A percentile compares a stretch with the other conserved stretches of the same genome.
These are phyloP conservation scores for Hemichromis elongatus DNA, from an alignment of 2,113 vertebrate species.

Conservation along the genomic window DNA sequence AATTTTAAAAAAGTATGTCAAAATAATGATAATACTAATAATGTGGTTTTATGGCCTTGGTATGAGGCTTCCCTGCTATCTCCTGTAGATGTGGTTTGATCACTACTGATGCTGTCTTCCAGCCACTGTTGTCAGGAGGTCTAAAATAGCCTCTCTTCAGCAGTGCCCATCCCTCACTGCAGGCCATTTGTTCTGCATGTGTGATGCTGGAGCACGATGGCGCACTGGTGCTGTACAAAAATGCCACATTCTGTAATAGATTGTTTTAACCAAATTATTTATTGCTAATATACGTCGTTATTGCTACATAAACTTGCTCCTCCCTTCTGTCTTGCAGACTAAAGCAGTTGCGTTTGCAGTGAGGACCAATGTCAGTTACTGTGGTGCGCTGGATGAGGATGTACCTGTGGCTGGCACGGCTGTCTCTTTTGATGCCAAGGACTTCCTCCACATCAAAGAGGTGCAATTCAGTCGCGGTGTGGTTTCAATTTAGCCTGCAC, in stretches of 20 bases:
- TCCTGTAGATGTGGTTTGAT: not conserved
- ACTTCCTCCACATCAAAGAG: conserved; percentile 99
- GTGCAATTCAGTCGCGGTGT: conserved; percentile 12
- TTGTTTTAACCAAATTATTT: not conserved
- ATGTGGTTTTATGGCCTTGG: not conserved
- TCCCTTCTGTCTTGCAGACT: conserved; percentile 69
- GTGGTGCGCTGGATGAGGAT: conserved; percentile 92
- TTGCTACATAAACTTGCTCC: rapidly evolving
- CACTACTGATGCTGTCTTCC: not conserved
- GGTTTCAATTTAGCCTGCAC: not conserved
- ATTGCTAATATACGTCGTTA: not conserved
- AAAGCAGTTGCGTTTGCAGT: conserved; percentile 96
- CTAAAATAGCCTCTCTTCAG: conserved; percentile 1
- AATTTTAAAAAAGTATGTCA: not conserved
- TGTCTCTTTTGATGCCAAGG: conserved; percentile 96
- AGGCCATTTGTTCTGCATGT: not conserved
- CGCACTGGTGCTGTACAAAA: not conserved
- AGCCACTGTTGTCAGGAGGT: not conserved
- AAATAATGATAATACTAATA: not conserved
- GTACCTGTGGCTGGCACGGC: conserved; percentile 93
- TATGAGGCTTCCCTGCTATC: not conserved
- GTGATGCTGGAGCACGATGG: not conserved
- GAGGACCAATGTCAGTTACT: conserved; percentile 95
- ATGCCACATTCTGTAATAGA: not conserved
- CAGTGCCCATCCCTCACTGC: not conserved